Evolutionary conservation across 2,797 vertebrate species (phyloP).

Genomic region (Stomatorhinus walkeri): DNA sequence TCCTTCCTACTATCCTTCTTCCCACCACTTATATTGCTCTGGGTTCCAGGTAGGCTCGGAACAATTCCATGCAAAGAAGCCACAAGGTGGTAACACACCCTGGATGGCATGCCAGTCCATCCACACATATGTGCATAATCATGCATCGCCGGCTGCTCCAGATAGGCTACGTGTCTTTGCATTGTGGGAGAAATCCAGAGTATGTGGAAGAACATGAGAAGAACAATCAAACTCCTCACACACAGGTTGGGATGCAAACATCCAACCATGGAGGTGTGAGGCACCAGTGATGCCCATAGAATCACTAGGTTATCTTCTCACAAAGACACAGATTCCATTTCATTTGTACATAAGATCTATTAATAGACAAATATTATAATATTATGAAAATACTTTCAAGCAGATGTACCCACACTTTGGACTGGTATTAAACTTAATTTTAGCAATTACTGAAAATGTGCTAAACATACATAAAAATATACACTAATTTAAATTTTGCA

Average conservation of each 20-base stretch:
- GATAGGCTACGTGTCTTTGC: neutral
- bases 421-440: neutral
- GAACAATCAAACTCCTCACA: neutral
- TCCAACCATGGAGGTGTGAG: neutral
- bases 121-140: neutral
- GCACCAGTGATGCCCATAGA: neutral
- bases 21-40: neutral
- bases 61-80: neutral
- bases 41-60: neutral
- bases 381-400: neutral
- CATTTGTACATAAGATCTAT: neutral
- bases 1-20: neutral
- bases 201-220: neutral
- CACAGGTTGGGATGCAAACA: neutral
- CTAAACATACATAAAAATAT: neutral
- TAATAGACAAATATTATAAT: neutral
- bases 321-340: neutral
- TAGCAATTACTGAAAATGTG: neutral
- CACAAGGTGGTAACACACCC: neutral
- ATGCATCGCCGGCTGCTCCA: neutral
- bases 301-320: neutral
- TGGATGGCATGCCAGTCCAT: neutral
- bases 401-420: neutral
- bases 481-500: neutral
- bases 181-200: neutral